These are phyloP conservation scores for Lacanobia wlatinum DNA, from an alignment of 2,888 invertebrate genomes.

Conservation along the genomic window DNA sequence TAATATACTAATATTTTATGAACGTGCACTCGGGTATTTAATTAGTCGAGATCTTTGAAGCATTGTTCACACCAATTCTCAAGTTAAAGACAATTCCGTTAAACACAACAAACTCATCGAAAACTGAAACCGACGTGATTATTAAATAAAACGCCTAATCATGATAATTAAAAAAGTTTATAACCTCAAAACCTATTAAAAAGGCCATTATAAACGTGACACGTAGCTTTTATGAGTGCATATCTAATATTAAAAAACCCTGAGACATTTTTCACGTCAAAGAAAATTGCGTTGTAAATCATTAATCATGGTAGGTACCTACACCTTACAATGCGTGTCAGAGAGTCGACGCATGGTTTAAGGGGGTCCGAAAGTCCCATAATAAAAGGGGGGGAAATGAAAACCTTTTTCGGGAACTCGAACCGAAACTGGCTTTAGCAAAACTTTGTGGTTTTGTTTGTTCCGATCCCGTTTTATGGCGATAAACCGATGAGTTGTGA, in stretches of 20 bases:
- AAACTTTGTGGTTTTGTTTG: conserved; percentile 63
- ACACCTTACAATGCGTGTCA: conserved; percentile 87
- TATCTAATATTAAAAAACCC: conserved; percentile 65
- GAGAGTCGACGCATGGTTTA: conserved; percentile 82
- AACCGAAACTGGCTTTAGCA: conserved; percentile 62
- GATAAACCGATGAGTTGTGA: conserved; percentile 60
- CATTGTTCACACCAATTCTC: background rate
- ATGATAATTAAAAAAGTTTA: conserved; percentile 56
- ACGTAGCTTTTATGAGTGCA: conserved; percentile 65
- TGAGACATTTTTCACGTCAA: conserved; percentile 78
- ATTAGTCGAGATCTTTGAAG: background rate
- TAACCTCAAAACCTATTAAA: conserved; percentile 61
- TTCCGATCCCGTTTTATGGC: conserved; percentile 60
- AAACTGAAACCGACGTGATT: conserved; percentile 43
- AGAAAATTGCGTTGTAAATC: conserved; percentile 86
- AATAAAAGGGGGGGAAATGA: conserved; percentile 86
- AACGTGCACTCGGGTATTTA: background rate
- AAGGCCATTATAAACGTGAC: conserved; percentile 61
- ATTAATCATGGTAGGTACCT: conserved; percentile 82
- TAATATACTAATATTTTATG: too few relatives aligned
- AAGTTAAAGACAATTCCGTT: conserved; percentile 26
- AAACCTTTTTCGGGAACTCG: conserved; percentile 72
- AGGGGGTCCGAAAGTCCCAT: conserved; percentile 83
- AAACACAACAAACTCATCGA: conserved; percentile 29
- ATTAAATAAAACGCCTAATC: conserved; percentile 51